A percentile compares a stretch with the other conserved stretches of the same genome.
Evolutionary conservation across 2,797 vertebrate species (phyloP).

Genomic region (Centroberyx gerrardi): DNA sequence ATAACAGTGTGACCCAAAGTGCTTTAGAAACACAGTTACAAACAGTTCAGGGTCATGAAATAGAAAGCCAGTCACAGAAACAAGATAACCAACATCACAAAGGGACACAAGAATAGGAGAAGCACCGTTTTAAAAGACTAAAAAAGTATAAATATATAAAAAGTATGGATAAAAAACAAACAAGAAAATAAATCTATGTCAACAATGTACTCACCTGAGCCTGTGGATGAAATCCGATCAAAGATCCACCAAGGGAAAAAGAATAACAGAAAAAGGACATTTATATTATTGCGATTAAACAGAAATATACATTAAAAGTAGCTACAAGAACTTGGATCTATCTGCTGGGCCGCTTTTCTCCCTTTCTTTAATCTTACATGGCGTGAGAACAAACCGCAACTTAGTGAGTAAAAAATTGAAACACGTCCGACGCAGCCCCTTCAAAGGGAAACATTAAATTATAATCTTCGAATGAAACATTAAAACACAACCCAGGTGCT

Average conservation of each 20-base stretch:
- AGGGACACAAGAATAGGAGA: no score
- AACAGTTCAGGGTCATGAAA: no score
- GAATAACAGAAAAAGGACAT: constrained; percentile 23
- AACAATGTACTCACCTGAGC: constrained; percentile 81
- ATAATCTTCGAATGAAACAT: constrained; percentile 5
- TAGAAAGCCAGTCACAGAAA: no score
- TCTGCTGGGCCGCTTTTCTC: no score
- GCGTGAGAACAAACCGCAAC: neutral
- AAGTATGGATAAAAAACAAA: neutral
- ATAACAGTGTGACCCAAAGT: no score
- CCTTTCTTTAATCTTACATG: constrained; percentile 2
- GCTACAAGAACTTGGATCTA: neutral
- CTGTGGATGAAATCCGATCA: constrained; percentile 68
- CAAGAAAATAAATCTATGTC: neutral
- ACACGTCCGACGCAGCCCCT: neutral
- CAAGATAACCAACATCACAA: no score
- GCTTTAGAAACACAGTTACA: no score
- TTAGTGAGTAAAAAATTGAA: neutral
- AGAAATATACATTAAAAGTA: neutral
- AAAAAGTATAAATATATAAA: neutral
- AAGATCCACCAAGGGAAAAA: constrained; percentile 11
- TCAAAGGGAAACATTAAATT: constrained; percentile 14
- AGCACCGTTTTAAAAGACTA: neutral
- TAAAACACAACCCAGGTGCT: constrained; percentile 1
- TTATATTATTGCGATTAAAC: constrained; percentile 8